Conservation (phyloP, 1,140 invertebrate genomes). For the Zaprionus inermis region DNA sequence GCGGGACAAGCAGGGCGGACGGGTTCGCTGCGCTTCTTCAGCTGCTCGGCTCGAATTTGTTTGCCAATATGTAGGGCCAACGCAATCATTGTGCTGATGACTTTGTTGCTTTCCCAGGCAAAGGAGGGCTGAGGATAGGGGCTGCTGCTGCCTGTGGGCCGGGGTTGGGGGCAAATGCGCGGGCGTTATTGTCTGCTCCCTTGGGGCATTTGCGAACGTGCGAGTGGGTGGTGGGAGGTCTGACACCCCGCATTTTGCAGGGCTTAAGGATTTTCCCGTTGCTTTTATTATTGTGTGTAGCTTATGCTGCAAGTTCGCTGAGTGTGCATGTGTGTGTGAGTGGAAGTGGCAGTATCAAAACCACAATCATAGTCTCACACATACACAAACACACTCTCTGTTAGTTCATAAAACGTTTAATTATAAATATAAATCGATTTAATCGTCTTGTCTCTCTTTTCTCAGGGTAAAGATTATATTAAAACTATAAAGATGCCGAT, state of each 20-base stretch:
- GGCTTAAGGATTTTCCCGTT: slow-evolving; percentile 47
- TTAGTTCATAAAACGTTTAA: slow-evolving; percentile 63
- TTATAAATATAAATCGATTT: slow-evolving; percentile 39
- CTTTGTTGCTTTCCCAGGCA: slow-evolving; percentile 65
- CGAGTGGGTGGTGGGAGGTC: slow-evolving; percentile 16
- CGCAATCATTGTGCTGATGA: slow-evolving; percentile 80
- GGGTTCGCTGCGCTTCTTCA: slow-evolving; percentile 46
- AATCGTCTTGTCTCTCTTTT: background rate
- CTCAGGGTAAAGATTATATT: background rate
- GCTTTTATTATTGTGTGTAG: slow-evolving; percentile 60
- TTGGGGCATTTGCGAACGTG: slow-evolving; percentile 6
- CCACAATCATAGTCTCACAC: slow-evolving; percentile 3
- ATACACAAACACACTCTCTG: slow-evolving; percentile 12
- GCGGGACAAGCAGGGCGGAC: slow-evolving; percentile 6
- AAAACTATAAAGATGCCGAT: background rate
- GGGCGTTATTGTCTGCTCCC: slow-evolving; percentile 36
- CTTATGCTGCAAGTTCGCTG: slow-evolving; percentile 46
- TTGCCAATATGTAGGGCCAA: slow-evolving; percentile 65
- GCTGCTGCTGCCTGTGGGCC: too few species aligned
- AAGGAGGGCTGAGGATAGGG: background rate
- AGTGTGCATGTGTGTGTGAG: slow-evolving; percentile 27
- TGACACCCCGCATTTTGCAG: slow-evolving; percentile 4
- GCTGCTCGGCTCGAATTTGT: slow-evolving; percentile 44
- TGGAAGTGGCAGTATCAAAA: slow-evolving; percentile 22
- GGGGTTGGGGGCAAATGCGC: slow-evolving; percentile 56